Base-by-base conservation (phyloP, 2,797 vertebrate genomes). In the Thaleichthys pacificus region DNA sequence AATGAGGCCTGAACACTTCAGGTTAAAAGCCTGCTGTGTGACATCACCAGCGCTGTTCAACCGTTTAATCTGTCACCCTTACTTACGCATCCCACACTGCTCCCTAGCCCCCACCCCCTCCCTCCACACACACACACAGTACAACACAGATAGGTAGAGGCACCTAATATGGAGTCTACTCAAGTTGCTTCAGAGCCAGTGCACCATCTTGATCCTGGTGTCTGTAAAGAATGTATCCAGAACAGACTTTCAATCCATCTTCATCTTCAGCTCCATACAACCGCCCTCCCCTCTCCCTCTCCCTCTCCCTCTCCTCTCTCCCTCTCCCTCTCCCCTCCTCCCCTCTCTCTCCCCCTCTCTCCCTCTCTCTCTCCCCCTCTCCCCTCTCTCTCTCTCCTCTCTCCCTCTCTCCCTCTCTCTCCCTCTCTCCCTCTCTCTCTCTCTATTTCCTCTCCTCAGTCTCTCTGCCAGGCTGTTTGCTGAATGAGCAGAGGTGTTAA, bases 401-500 rank as follows among this genome's bases (percentile, higher is more conserved):
- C 70, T 32, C 49, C n/a, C 62, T 42, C 32, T 22, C 32, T 32
- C 22, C 19, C n/a, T 12, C 35, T 64, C 73, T 80, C 75, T 78
- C 76, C 2, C 7, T 11, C 35, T 35, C 35, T 35, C 35, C 8
- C 8, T 2, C 11, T 42, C 8, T 12, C 1, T 42, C 38, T 42
- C 38, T 42, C 35, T 42, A 11, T 42, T 26, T 47, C 38, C 47
- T 47, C 30, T 67, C 70, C 62, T 42, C 32, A 26, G 14, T 70
- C 73, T 80, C 77, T 75, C 76, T 17, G 19, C 68, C 74, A 61
- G 60, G 32, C 61, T 72, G 73, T 81, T 83, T 78, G 11, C 71
- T 77, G 78, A 80, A 74, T 74, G 73, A 42, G 26, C 38, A 65
- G 62, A 72, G 69, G 77, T 47, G 38, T 22, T 49, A 83, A 85